A percentile compares a stretch with the other conserved stretches of the same genome.
phyloP scores from a whole-genome alignment of 1,140 invertebrate species.

The Papilio machaon region DNA sequence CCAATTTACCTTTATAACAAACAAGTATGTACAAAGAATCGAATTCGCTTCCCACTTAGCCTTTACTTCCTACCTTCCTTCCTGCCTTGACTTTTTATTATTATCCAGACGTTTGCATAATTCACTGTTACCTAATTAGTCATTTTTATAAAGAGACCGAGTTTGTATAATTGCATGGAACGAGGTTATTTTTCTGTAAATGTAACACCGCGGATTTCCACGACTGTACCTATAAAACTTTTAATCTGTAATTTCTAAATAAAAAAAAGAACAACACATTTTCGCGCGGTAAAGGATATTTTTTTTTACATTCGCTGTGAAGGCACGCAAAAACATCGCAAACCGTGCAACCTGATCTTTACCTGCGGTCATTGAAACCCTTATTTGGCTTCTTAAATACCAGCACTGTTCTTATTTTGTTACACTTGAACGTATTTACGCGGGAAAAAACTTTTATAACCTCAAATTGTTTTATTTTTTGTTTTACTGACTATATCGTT shows the following conservation, averaged over 20 bases:
- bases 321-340: slow-evolving; percentile 40
- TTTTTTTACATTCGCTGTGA: slow-evolving; percentile 30
- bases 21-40: slow-evolving; percentile 9
- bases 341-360: slow-evolving; percentile 43
- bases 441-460: slow-evolving; percentile 23
- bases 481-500: slow-evolving; percentile 1
- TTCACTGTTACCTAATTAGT: too few species aligned
- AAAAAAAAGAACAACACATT: slow-evolving; percentile 32
- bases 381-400: slow-evolving; percentile 44
- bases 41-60: background rate
- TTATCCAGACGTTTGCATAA: too few species aligned
- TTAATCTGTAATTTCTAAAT: too few species aligned
- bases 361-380: slow-evolving; percentile 44
- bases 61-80: background rate
- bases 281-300: slow-evolving; percentile 17
- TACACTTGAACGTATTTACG: slow-evolving; percentile 35
- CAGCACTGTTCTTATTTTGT: slow-evolving; percentile 27
- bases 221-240: too few species aligned
- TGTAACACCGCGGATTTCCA: too few species aligned
- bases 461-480: slow-evolving; percentile 18
- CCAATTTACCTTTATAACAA: slow-evolving; percentile 27
- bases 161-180: too few species aligned
- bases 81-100: too few species aligned
- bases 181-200: too few species aligned
- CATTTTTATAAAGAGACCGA: too few species aligned